Evolutionary conservation across 2,888 invertebrate genomes (phyloP).

Genomic region (Eulithis prunata): DNA sequence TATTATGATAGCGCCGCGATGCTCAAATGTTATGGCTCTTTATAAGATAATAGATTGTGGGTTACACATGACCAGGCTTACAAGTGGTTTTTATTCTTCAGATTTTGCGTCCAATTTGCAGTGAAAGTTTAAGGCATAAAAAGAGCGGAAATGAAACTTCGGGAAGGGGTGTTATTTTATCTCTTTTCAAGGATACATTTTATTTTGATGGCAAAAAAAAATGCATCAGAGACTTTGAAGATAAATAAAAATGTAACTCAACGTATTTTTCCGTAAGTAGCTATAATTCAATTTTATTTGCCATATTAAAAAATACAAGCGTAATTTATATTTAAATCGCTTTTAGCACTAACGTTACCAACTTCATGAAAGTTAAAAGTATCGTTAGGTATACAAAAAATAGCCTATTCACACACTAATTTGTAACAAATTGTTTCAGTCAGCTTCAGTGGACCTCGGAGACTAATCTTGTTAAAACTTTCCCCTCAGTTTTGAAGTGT

Average conservation of each 20-base stretch:
- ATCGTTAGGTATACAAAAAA: constrained; percentile 32
- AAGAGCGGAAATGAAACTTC: neutral
- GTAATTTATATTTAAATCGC: constrained; percentile 1
- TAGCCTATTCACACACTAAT: constrained; percentile 49
- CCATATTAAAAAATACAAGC: no score
- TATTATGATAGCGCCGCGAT: constrained; percentile 47
- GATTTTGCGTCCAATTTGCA: constrained; percentile 19
- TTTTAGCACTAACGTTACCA: constrained; percentile 1
- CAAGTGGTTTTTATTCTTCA: constrained; percentile 20
- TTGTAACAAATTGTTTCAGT: constrained; percentile 56
- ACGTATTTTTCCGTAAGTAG: no score
- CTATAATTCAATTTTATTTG: no score
- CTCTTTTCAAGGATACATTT: no score
- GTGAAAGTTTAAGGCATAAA: constrained; percentile 16
- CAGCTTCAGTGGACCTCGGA: constrained; percentile 47
- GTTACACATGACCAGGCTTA: constrained; percentile 32
- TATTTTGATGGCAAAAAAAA: no score
- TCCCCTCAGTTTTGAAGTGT: constrained; percentile 30
- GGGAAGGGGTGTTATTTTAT: constrained; percentile 1
- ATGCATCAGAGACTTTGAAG: no score
- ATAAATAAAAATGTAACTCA: no score
- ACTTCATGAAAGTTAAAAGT: constrained; percentile 11
- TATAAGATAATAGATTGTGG: constrained; percentile 46
- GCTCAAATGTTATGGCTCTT: constrained; percentile 44
- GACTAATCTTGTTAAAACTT: constrained; percentile 57